Base-by-base conservation (phyloP, 2,797 vertebrate species). In the Neosilurus hyrtlii region DNA sequence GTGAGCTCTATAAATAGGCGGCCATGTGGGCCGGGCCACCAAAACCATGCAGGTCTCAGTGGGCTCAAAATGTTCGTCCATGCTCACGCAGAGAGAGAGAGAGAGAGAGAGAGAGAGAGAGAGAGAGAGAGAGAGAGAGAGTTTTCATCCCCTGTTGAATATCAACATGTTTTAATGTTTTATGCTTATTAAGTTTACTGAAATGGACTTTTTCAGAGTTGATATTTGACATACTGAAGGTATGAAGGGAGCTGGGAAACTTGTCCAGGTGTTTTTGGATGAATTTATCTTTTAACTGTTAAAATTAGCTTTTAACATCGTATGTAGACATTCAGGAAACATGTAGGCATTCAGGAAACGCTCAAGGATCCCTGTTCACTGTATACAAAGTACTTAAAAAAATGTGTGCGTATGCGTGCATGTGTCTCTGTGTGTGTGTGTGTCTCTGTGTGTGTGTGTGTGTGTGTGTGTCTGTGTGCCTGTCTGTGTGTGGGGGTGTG, bases 1-100 rank as follows among this genome's bases (percentile, higher is more conserved):
- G 94, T 88, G 83, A 79, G 86, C 86, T 88, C 94, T 95, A 95
- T 93, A 95, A 94, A 95, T 95, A 95, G 93, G 90, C 79, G 88
- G 90, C 88, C 88, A 92, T 92, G 90, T 88, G 52, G 89, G 87
- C 88, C 87, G 90, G 90, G 91, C 90, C 91, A 8, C 86, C 89
- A 92, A 89, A 92, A 91, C 89, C 88, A 87, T 89, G 90, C 90
- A 91, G 92, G 89, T 89, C 93, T 92, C 91, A 80, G 76, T 79
- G 89, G 92, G 88, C 87, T 91, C 89, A 89, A 90, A 94, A 94
- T 92, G 92, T 94, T 89, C 86, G 86, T 91, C 91, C 89, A 90
- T 91, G 87, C 91, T 88, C 24, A 87, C 89, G 87, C 86, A 26
- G 61, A 49, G 61, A 83, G 81, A 90, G 86, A 88, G 80, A 82